Percentiles rank a stretch among this genome's conserved stretches.
Evolutionary conservation across 2,888 invertebrate genomes (phyloP).

Genomic region (Tinea semifulvella): DNA sequence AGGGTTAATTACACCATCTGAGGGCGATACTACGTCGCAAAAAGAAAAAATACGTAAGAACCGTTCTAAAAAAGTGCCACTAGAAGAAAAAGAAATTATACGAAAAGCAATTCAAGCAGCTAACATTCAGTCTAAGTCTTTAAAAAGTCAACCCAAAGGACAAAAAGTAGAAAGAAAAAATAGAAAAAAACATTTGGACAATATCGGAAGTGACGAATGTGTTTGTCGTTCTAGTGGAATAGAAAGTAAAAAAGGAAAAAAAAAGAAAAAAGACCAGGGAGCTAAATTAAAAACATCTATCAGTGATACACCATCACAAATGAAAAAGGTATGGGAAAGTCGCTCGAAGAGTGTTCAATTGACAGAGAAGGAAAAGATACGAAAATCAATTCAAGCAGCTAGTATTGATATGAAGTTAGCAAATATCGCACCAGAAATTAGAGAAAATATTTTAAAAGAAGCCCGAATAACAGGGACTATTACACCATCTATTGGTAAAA

Average conservation of each 20-base stretch:
- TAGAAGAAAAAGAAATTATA: constrained; percentile 30
- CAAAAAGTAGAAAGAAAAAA: not conserved
- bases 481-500: constrained; percentile 3
- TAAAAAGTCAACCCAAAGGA: not conserved
- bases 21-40: constrained; percentile 25
- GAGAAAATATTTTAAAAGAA: constrained; percentile 20
- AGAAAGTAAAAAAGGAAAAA: not conserved
- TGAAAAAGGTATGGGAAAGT: not conserved
- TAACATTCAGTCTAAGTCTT: constrained; percentile 24
- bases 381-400: constrained; percentile 23
- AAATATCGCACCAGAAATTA: constrained; percentile 23
- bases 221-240: not conserved
- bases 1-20: constrained; percentile 16
- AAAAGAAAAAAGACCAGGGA: not conserved
- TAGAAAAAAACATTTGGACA: not conserved
- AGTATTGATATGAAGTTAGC: constrained; percentile 25
- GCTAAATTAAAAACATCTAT: constrained; percentile 23
- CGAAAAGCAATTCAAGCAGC: constrained; percentile 25
- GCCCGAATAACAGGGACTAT: not conserved
- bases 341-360: no score
- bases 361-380: constrained; percentile 22
- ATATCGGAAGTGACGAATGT: not conserved
- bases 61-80: constrained; percentile 2
- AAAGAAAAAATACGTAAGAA: constrained; percentile 25
- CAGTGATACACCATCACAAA: constrained; percentile 21